phyloP scores from a whole-genome alignment of 2,797 vertebrate species.

The Centroberyx gerrardi region DNA sequence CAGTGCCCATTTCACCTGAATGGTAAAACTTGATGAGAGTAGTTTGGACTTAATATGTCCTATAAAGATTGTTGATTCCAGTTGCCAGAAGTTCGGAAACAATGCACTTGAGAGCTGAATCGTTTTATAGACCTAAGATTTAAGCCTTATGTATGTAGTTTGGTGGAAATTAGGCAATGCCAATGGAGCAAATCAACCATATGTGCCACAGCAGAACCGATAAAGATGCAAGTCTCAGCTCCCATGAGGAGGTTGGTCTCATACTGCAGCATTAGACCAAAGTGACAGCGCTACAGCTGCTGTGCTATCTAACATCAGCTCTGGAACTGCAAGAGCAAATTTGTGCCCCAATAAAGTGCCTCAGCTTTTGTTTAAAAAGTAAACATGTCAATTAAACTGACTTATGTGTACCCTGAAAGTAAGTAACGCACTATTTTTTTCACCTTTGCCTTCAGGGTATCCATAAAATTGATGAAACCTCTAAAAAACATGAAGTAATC shows the following conservation, averaged over 20 bases:
- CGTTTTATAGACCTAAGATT: background rate
- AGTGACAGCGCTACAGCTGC: background rate
- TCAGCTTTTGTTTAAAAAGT: conserved; percentile 19
- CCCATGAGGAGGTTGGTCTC: conserved; percentile 30
- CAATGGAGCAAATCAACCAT: conserved; percentile 39
- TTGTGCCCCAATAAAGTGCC: conserved; percentile 7
- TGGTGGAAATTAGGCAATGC: conserved; percentile 23
- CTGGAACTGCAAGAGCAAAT: conserved; percentile 29
- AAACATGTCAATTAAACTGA: background rate
- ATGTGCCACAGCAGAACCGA: conserved; percentile 21
- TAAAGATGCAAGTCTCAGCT: conserved; percentile 25
- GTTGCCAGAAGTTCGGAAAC: conserved; percentile 12
- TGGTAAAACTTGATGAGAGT: conserved; percentile 1
- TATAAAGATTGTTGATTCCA: background rate
- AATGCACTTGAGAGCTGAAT: background rate
- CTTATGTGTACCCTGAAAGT: background rate
- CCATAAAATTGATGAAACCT: conserved; percentile 13
- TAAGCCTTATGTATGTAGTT: conserved; percentile 21
- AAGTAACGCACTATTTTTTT: conserved; percentile 11
- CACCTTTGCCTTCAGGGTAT: background rate
- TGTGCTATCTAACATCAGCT: conserved; percentile 37
- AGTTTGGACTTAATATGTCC: conserved; percentile 13
- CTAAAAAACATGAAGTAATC: background rate
- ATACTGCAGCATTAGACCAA: conserved; percentile 7
- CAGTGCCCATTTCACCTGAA: background rate